These are phyloP conservation scores for Steinernema carpocapsae DNA, from an alignment of 2,888 invertebrate species.

Conservation along the genomic window DNA sequence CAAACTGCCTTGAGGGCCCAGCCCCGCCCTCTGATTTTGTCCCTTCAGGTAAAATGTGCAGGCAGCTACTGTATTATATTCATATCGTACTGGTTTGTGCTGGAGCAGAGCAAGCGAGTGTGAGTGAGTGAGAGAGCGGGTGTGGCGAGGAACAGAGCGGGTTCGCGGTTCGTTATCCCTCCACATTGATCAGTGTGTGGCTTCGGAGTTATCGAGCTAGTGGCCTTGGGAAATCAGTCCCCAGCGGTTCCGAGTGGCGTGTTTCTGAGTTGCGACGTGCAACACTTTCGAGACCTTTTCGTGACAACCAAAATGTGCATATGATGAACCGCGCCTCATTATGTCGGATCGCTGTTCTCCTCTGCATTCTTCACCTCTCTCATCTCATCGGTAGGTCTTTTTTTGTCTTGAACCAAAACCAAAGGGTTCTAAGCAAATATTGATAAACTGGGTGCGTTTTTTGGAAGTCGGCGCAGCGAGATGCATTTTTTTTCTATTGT, in stretches of 20 bases:
- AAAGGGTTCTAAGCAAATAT: neutral
- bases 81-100: slow-evolving; percentile 32
- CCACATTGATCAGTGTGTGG: neutral
- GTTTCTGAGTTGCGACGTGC: no score
- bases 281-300: no score
- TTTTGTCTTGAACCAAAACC: neutral
- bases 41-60: slow-evolving; percentile 35
- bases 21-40: slow-evolving; percentile 26
- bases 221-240: neutral
- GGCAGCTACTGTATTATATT: slow-evolving; percentile 34
- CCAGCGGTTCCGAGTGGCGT: neutral
- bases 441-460: no score
- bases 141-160: slow-evolving; percentile 27
- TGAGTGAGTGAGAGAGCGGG: slow-evolving; percentile 27
- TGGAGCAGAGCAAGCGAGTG: slow-evolving; percentile 1
- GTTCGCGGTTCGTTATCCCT: neutral
- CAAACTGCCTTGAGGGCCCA: slow-evolving; percentile 24
- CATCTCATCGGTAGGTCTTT: neutral
- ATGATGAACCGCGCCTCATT: slow-evolving; percentile 23
- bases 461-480: no score
- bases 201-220: neutral
- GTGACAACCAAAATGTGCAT: slow-evolving; percentile 4
- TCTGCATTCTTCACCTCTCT: slow-evolving; percentile 1
- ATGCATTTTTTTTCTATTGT: no score
- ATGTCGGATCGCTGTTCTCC: slow-evolving; percentile 16